These are phyloP conservation scores for Bradynema listronoti DNA, from an alignment of 1,140 invertebrate genomes.

Conservation along the genomic window DNA sequence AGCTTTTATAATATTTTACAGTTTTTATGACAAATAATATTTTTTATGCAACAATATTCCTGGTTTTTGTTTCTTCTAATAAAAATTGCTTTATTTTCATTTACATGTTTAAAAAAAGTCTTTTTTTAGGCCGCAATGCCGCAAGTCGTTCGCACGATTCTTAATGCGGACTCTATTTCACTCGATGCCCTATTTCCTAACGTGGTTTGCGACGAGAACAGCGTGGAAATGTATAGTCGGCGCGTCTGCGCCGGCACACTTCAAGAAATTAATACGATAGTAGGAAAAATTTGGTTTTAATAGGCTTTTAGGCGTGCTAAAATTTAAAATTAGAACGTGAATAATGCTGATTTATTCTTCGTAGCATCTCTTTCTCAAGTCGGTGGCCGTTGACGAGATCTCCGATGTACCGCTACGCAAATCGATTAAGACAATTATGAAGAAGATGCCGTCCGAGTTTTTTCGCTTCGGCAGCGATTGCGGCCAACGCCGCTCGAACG, in stretches of 20 bases:
- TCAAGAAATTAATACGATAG: slow-evolving; percentile 45
- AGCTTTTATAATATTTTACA: too few relatives aligned
- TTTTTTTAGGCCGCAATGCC: slow-evolving; percentile 39
- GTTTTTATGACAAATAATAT: too few relatives aligned
- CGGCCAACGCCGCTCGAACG: neutral
- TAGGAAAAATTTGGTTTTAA: slow-evolving; percentile 27
- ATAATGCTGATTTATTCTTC: slow-evolving; percentile 13
- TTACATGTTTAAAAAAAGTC: too few relatives aligned
- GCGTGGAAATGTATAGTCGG: slow-evolving; percentile 41
- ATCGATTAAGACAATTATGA: slow-evolving; percentile 30
- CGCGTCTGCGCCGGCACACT: slow-evolving; percentile 46
- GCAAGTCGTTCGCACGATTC: slow-evolving; percentile 35
- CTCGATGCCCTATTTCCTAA: slow-evolving; percentile 45
- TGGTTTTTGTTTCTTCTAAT: too few relatives aligned
- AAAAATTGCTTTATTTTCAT: too few relatives aligned
- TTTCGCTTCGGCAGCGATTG: neutral
- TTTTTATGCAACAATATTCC: too few relatives aligned
- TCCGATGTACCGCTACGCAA: slow-evolving; percentile 34
- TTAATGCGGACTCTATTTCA: slow-evolving; percentile 28
- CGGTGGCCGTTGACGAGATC: slow-evolving; percentile 34
- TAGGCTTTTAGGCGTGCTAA: neutral
- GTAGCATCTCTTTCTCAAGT: slow-evolving; percentile 35
- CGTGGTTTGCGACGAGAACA: slow-evolving; percentile 27
- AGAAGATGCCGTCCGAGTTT: slow-evolving; percentile 36
- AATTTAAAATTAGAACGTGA: neutral